A percentile compares a stretch with the other conserved stretches of the same genome.
Conservation (phyloP, 2,888 invertebrate genomes). For the Orthonevra nobilis region DNA sequence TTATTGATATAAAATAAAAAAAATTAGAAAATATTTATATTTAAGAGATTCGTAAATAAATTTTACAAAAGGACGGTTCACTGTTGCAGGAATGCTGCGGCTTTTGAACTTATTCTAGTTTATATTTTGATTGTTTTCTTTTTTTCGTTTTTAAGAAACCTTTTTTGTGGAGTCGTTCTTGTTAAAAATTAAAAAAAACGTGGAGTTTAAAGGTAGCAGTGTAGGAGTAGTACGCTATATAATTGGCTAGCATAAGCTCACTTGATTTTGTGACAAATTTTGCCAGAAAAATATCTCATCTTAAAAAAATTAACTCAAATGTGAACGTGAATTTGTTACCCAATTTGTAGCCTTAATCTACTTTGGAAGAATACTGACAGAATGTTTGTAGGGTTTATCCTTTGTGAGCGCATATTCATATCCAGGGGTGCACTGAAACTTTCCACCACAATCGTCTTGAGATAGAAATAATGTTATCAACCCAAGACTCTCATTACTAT, state of each 20-base stretch:
- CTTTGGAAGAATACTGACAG: no score
- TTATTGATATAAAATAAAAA: conserved; percentile 9
- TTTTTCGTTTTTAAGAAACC: conserved; percentile 9
- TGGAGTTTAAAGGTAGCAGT: no score
- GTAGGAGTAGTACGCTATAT: no score
- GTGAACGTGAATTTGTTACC: no score
- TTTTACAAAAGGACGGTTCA: conserved; percentile 70
- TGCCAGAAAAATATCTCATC: no score
- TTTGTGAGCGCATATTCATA: neutral
- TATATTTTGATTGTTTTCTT: conserved; percentile 1
- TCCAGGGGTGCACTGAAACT: neutral
- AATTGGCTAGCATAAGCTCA: no score
- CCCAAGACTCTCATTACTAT: neutral
- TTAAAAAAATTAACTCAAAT: no score
- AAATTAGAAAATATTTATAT: conserved; percentile 12
- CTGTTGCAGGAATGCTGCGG: conserved; percentile 63
- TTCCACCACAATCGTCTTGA: neutral
- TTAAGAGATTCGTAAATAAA: conserved; percentile 49
- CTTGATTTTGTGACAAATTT: no score
- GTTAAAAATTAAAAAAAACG: neutral
- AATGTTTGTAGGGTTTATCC: no score
- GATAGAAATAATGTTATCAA: neutral
- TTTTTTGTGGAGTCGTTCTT: neutral
- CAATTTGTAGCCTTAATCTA: no score
- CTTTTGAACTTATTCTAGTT: conserved; percentile 26